These are phyloP conservation scores for Palythoa grandis DNA, from an alignment of 92 coral and sea anemone genomes.

Conservation along the genomic window DNA sequence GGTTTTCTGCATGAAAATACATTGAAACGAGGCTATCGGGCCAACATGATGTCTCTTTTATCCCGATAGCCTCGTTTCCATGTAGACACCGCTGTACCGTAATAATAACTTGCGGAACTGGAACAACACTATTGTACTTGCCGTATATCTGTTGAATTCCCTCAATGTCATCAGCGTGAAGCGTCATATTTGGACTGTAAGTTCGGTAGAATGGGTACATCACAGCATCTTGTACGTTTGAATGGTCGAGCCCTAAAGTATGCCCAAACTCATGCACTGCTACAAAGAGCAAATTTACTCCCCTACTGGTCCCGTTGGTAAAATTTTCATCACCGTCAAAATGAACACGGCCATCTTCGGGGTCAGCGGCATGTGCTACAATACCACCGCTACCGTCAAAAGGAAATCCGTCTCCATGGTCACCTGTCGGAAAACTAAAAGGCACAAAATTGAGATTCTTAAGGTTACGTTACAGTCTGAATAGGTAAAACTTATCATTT, in stretches of 20 bases:
- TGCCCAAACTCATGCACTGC: slow-evolving; percentile 30
- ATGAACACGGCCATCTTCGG: slow-evolving; percentile 32
- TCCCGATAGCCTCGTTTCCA: too few species aligned
- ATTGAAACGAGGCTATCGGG: too few species aligned
- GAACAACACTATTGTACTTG: neutral
- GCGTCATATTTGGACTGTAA: neutral
- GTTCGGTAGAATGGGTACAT: slow-evolving; percentile 11
- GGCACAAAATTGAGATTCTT: too few species aligned
- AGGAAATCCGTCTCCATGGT: neutral
- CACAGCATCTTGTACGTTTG: neutral
- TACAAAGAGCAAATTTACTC: slow-evolving; percentile 12
- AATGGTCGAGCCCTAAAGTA: neutral
- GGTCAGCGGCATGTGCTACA: slow-evolving; percentile 36
- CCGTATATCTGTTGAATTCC: slow-evolving; percentile 23
- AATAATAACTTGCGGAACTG: too few species aligned
- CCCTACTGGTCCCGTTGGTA: neutral
- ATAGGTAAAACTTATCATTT: too few species aligned
- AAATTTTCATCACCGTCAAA: slow-evolving; percentile 27
- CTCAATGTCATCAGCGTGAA: slow-evolving; percentile 8
- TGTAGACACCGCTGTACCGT: too few species aligned
- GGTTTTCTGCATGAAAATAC: too few species aligned
- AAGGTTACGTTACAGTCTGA: too few species aligned
- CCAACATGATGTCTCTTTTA: too few species aligned
- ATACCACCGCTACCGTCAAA: slow-evolving; percentile 16
- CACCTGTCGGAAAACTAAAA: too few species aligned